phyloP scores from a whole-genome alignment of 2,797 vertebrate genomes.

The Sparidentex hasta region DNA sequence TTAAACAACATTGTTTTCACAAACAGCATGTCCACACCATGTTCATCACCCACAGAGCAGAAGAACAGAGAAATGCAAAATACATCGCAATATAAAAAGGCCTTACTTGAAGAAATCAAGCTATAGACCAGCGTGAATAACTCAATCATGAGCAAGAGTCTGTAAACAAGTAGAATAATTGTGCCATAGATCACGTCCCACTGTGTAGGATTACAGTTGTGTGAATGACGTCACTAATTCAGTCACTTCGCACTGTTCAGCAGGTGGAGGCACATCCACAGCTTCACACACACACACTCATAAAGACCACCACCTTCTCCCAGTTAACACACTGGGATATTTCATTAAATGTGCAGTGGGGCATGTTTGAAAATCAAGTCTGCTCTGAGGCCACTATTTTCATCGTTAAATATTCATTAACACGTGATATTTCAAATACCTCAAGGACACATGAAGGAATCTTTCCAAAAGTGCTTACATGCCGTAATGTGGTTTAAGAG shows the following conservation, averaged over 20 bases:
- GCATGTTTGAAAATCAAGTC: conserved; percentile 40
- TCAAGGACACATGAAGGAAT: conserved; percentile 59
- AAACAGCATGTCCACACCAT: not conserved
- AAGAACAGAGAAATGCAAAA: not conserved
- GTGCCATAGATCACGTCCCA: conserved; percentile 32
- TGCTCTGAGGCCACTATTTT: conserved; percentile 52
- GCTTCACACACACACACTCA: conserved; percentile 24
- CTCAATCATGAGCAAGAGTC: conserved; percentile 9
- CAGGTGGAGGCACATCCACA: conserved; percentile 27
- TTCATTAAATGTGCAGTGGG: conserved; percentile 42
- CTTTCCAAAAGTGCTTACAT: conserved; percentile 62
- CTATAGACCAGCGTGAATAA: not conserved
- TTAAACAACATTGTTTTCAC: not conserved
- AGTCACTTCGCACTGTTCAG: not conserved
- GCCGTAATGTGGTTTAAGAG: conserved; percentile 61
- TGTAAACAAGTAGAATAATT: conserved; percentile 8
- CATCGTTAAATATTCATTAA: conserved; percentile 68
- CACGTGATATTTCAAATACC: conserved; percentile 61
- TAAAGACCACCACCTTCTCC: conserved; percentile 34
- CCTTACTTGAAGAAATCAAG: not conserved
- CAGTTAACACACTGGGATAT: conserved; percentile 34
- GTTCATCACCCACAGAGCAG: not conserved
- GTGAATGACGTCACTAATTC: conserved; percentile 40
- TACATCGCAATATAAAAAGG: not conserved
- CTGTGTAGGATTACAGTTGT: conserved; percentile 17